Evolutionary conservation across 2,797 vertebrate species (phyloP), one percentile per base, ranked within the genome.

Genomic region (Taenioides sp.): DNA sequence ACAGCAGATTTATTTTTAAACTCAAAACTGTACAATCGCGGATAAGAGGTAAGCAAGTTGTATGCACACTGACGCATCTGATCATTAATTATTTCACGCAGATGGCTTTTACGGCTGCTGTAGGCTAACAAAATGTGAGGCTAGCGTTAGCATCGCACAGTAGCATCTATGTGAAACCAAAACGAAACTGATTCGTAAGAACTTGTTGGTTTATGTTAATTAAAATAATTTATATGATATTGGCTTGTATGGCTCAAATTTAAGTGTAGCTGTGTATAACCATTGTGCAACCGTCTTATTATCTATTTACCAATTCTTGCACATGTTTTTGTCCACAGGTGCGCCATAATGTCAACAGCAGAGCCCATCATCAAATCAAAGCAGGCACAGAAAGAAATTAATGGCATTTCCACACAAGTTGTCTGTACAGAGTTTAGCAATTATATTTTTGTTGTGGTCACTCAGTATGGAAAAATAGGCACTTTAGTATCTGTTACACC

Each of bases 401-500:
- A 93, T 4, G 98, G 97, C 0, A 89, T 95, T 71, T 88, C 89
- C 6, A 99, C 98, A 0, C 94, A 99, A 84, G 96, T 98, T 74
- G 92, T 98, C 65, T 99, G 98, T 89, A 96, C 96, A 0, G 95
- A 95, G 9, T 99, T 99, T 86, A 96, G 94, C 81, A 96, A 96
- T 91, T 95, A 96, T 54, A 92, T 99, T 70, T 94, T 99, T 31
- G 89, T 99, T 67, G 94, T 99, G 16, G 94, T 98, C 76, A 98
- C 97, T 0, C 97, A 99, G 91, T 97, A 96, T 0, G 96, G 98
- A 17, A 98, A 98, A 91, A 95, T 99, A 65, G 98, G 98, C 0
- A 96, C 96, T 0, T 85, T 99, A 61, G 88, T 99, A 79, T 96
- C 95, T 0, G 72, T 99, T 88, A 95, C 96, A 20, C 96, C 97